These are phyloP conservation scores for Cyprinella venusta DNA, from an alignment of 2,797 vertebrate genomes.

Conservation along the genomic window DNA sequence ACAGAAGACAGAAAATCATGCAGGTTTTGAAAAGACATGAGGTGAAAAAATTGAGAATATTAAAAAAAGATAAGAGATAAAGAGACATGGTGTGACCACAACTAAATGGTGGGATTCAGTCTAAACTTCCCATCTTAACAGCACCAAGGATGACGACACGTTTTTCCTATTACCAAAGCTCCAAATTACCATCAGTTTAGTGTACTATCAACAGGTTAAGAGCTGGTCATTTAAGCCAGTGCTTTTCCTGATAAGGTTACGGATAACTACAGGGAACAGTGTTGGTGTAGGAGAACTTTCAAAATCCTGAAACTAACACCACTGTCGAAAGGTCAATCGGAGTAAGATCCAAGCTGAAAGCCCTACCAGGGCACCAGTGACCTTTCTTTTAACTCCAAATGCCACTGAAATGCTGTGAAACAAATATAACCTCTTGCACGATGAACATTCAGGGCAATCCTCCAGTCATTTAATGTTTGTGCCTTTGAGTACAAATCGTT, in stretches of 20 bases:
- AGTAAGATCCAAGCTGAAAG: constrained; percentile 58
- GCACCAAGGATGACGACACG: neutral
- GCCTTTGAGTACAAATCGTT: neutral
- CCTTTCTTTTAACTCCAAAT: constrained; percentile 69
- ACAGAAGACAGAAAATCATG: neutral
- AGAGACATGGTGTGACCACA: neutral
- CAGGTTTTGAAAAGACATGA: neutral
- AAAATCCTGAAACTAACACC: constrained; percentile 49
- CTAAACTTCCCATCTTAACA: neutral
- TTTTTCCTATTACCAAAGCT: neutral
- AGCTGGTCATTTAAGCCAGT: constrained; percentile 15
- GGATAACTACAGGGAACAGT: constrained; percentile 18
- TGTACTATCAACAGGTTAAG: neutral
- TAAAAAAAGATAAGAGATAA: no score
- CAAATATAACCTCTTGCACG: constrained; percentile 27
- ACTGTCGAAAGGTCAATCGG: constrained; percentile 60
- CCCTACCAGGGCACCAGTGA: constrained; percentile 54
- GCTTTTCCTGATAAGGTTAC: constrained; percentile 50
- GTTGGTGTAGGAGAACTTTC: constrained; percentile 46
- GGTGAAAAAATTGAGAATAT: neutral
- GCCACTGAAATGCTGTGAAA: constrained; percentile 54
- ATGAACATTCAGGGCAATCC: constrained; percentile 11
- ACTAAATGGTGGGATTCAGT: neutral
- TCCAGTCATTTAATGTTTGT: neutral
- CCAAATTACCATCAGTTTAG: neutral